These are phyloP conservation scores for Alces alces DNA, from an alignment of 2,113 vertebrate genomes.

Conservation along the genomic window DNA sequence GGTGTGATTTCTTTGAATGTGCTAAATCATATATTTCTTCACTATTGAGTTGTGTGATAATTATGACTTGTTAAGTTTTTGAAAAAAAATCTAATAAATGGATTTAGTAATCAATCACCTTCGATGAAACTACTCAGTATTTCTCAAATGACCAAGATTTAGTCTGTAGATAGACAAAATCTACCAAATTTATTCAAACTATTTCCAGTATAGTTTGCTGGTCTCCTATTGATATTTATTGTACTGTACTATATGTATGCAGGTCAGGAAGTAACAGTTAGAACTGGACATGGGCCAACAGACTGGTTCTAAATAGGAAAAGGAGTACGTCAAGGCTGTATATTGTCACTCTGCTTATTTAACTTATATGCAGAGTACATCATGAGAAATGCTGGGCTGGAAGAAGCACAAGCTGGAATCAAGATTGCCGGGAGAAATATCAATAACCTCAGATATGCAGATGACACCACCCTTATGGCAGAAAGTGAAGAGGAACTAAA, in stretches of 20 bases:
- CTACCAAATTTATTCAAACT: background rate
- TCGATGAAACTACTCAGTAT: background rate
- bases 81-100: background rate
- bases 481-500: no score
- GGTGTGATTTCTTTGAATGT: background rate
- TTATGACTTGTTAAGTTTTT: background rate
- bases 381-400: no score
- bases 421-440: no score
- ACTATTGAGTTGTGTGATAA: background rate
- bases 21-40: background rate
- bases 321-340: no score
- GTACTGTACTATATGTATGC: background rate
- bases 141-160: background rate
- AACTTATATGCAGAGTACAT: no score
- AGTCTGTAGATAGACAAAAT: background rate
- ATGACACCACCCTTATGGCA: no score
- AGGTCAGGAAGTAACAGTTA: no score
- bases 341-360: no score
- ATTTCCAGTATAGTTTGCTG: background rate
- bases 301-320: no score
- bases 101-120: background rate
- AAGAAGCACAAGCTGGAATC: no score
- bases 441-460: no score
- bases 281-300: no score
- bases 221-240: background rate